These are phyloP conservation scores for Flabesymbios commensalis DNA, from an alignment of 2,888 invertebrate species.

Conservation along the genomic window DNA sequence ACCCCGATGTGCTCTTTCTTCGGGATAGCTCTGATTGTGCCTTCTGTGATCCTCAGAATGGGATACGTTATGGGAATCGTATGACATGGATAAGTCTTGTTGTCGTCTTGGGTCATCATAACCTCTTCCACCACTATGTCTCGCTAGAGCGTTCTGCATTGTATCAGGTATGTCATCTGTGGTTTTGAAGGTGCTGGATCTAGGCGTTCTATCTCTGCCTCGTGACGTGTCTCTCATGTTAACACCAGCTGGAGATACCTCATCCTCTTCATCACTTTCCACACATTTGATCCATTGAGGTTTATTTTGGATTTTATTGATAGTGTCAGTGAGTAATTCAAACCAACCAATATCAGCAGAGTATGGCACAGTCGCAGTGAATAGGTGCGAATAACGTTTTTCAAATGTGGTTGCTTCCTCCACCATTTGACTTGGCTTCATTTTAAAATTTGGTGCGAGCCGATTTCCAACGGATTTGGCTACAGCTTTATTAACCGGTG, in stretches of 20 bases:
- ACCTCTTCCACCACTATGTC: background rate
- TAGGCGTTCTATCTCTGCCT: background rate
- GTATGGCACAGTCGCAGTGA: constrained; percentile 32
- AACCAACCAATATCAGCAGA: constrained; percentile 33
- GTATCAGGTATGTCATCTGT: background rate
- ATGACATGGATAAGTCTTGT: no score
- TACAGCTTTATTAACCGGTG: constrained; percentile 29
- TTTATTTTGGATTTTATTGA: constrained; percentile 28
- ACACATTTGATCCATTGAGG: constrained; percentile 21
- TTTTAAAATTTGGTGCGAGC: constrained; percentile 32
- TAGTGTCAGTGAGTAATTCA: constrained; percentile 30
- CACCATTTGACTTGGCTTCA: constrained; percentile 23
- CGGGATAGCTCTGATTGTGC: no score
- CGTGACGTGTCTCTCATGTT: background rate
- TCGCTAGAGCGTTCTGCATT: background rate
- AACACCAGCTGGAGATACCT: background rate
- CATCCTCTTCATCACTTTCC: background rate
- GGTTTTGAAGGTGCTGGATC: background rate
- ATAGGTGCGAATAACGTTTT: constrained; percentile 23
- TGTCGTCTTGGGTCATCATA: no score
- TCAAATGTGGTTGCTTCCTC: constrained; percentile 34
- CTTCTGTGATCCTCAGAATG: no score
- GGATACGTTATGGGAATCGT: no score
- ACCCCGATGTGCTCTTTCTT: no score
- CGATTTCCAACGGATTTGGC: constrained; percentile 28